These are phyloP conservation scores for Galaxea fascicularis DNA, from an alignment of 92 coral and sea anemone genomes.

Conservation along the genomic window DNA sequence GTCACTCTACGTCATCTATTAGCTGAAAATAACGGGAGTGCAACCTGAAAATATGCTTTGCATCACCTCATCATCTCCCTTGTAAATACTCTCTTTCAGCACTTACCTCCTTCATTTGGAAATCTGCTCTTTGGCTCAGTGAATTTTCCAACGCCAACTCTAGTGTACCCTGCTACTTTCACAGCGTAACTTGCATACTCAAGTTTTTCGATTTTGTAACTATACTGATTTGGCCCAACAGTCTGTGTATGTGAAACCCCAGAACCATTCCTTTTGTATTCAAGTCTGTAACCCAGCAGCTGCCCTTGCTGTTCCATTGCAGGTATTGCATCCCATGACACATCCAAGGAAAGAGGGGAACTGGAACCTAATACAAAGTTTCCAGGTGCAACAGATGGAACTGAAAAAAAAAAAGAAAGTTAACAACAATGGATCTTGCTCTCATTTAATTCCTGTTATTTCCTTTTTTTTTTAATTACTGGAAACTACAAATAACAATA, in stretches of 20 bases:
- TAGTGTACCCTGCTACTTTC: conserved; percentile 68
- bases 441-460: too few relatives aligned
- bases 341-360: conserved; percentile 60
- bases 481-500: conserved; percentile 60
- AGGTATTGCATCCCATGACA: conserved; percentile 78
- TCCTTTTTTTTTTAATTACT: too few relatives aligned
- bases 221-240: conserved; percentile 18
- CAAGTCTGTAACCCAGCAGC: conserved; percentile 67
- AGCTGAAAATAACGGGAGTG: too few relatives aligned
- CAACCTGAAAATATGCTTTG: too few relatives aligned
- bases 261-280: conserved; percentile 51
- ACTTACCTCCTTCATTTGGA: conserved; percentile 80
- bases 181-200: conserved; percentile 65
- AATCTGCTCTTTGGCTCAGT: conserved; percentile 17
- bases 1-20: too few relatives aligned
- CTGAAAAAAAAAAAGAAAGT: conserved; percentile 40
- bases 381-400: conserved; percentile 75
- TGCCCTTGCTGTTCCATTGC: conserved; percentile 60
- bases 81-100: background rate
- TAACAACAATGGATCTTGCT: too few relatives aligned
- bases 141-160: conserved; percentile 64
- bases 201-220: conserved; percentile 30
- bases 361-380: conserved; percentile 55
- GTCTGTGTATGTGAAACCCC: background rate
- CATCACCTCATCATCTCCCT: too few relatives aligned